phyloP scores from a whole-genome alignment of 2,888 invertebrate species.

The Leucophenga montana region DNA sequence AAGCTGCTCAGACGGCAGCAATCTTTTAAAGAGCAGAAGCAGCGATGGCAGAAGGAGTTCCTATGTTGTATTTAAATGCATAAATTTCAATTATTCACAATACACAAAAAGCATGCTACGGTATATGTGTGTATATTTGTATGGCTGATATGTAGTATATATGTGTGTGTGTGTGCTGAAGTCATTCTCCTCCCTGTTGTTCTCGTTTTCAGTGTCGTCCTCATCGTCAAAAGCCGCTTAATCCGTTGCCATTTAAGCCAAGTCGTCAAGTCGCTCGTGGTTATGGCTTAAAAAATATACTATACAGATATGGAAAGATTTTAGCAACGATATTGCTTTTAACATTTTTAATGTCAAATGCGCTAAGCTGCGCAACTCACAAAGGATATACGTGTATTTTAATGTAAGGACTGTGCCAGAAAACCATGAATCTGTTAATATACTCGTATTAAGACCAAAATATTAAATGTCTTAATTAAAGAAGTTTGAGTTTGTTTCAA shows the following conservation, averaged over 20 bases:
- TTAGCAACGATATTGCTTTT: too few species aligned
- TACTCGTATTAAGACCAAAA: too few species aligned
- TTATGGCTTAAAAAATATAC: constrained; percentile 50
- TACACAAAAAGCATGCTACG: constrained; percentile 32
- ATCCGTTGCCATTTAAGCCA: constrained; percentile 53
- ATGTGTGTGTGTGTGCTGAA: not conserved
- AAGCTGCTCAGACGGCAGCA: not conserved
- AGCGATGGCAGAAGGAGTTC: constrained; percentile 46
- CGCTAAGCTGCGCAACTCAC: too few species aligned
- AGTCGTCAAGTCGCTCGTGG: constrained; percentile 42
- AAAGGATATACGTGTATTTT: too few species aligned
- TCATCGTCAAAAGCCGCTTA: constrained; percentile 36
- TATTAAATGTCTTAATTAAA: too few species aligned
- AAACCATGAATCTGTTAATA: too few species aligned
- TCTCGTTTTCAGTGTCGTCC: constrained; percentile 28
- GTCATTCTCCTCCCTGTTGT: constrained; percentile 6
- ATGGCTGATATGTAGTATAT: constrained; percentile 26
- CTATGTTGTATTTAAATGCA: constrained; percentile 52
- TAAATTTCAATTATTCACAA: constrained; percentile 60
- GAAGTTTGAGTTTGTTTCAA: too few species aligned
- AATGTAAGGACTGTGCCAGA: too few species aligned
- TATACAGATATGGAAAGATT: too few species aligned
- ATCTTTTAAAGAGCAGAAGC: constrained; percentile 1
- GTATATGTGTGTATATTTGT: not conserved
- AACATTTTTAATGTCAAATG: too few species aligned